Base-by-base conservation (phyloP, 2,888 invertebrate genomes). In the Ochropacha duplaris region DNA sequence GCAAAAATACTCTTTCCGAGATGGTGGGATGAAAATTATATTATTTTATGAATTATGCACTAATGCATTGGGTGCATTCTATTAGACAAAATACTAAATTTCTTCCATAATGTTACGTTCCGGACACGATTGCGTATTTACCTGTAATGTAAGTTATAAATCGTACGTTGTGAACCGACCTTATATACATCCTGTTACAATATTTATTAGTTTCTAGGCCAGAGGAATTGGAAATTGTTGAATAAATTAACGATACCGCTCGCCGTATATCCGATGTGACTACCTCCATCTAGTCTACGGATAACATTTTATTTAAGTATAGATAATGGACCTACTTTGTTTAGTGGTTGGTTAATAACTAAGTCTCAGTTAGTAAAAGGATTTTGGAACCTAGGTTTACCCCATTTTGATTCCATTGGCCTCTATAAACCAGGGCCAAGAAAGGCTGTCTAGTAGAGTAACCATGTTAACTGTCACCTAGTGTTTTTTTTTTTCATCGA, bases 71-170 rank as follows among this genome's bases (percentile, higher is more conserved):
- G n/a, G n/a, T n/a, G n/a, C n/a, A n/a, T n/a, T n/a, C n/a, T n/a
- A n/a, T n/a, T n/a, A n/a, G n/a, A n/a, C n/a, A n/a, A n/a, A n/a
- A 24, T 24, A 24, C 24, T 24, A 16, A 4, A 44, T 44, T 44
- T 9, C 9, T 19, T 19, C 44, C 19, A 19, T 65, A 63, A 63
- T 31, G 49, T 67, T 62, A 69, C 65, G 58, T 62, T 55, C 57
- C 61, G 39, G 61, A 60, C 54, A 55, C 16, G 54, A 65, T 69
- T 72, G 70, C 71, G 61, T 54, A 19, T 59, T 57, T 66, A 70
- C 72, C 72, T 70, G 72, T 61, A 59, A 62, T 70, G 72, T 61
- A 59, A 62, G 61, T 57, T 50, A 22, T 58, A 59, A 69, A 61
- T 58, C 11, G 60, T 49, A 59, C 60, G 66, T 65, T 61, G 19